These are phyloP conservation scores for Pemphredon lugubris DNA, from an alignment of 2,888 invertebrate genomes.

Conservation along the genomic window DNA sequence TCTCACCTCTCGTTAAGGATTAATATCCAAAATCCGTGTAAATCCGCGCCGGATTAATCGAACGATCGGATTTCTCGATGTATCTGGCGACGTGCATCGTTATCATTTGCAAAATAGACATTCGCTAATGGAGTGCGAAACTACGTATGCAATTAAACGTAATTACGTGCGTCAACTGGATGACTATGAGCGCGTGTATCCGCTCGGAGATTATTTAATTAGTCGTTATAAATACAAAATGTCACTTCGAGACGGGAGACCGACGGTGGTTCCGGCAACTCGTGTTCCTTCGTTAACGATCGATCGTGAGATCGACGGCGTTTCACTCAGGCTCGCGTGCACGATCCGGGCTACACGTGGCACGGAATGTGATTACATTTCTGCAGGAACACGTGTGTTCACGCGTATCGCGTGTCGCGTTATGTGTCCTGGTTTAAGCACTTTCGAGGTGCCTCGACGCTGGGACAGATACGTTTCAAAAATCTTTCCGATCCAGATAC, in stretches of 20 bases:
- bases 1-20: slow-evolving; percentile 47
- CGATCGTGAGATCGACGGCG: neutral
- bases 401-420: neutral
- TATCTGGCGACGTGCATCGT: too few relatives aligned
- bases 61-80: neutral
- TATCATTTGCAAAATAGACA: too few relatives aligned
- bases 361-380: slow-evolving; percentile 14
- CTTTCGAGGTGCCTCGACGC: neutral
- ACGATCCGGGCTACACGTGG: slow-evolving; percentile 12
- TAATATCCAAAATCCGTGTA: slow-evolving; percentile 23
- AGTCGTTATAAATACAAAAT: too few relatives aligned
- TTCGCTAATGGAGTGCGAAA: too few relatives aligned
- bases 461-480: too few relatives aligned
- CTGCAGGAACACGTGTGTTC: slow-evolving; percentile 6
- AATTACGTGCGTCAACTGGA: too few relatives aligned
- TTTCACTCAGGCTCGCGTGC: neutral
- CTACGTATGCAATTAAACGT: too few relatives aligned
- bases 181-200: too few relatives aligned
- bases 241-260: too few relatives aligned
- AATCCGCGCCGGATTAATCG: slow-evolving; percentile 21
- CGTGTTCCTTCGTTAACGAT: neutral
- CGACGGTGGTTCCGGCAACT: too few relatives aligned
- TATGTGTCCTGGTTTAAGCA: neutral
- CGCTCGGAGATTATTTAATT: too few relatives aligned
- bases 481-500: too few relatives aligned